Evolutionary conservation across 2,888 invertebrate species (phyloP).

Genomic region (Stenolophus ochropezus): DNA sequence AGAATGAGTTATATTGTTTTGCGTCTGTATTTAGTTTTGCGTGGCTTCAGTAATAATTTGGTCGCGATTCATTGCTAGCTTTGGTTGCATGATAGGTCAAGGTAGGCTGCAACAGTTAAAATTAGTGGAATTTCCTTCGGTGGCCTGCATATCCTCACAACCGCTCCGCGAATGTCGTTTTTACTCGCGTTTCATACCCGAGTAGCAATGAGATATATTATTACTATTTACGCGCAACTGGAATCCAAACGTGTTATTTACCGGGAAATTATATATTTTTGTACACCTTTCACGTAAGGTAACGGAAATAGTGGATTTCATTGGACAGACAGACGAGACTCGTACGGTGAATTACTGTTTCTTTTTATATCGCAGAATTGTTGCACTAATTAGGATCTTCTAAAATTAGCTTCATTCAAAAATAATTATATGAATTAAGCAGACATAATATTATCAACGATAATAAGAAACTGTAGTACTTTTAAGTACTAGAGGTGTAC

Average conservation of each 20-base stretch:
- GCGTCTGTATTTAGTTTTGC: background rate
- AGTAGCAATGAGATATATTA: slow-evolving; percentile 1
- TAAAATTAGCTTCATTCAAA: no score
- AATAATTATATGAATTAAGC: no score
- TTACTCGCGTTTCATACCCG: slow-evolving; percentile 7
- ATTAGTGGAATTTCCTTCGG: slow-evolving; percentile 17
- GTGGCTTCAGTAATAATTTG: slow-evolving; percentile 12
- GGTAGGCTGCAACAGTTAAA: slow-evolving; percentile 12
- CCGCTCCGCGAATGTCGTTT: background rate
- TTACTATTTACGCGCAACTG: slow-evolving; percentile 14
- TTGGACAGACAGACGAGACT: background rate
- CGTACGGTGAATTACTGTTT: background rate
- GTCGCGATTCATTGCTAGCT: slow-evolving; percentile 11
- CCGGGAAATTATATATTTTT: slow-evolving; percentile 27
- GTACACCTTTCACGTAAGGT: slow-evolving; percentile 10
- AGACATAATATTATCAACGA: no score
- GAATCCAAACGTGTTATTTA: slow-evolving; percentile 23
- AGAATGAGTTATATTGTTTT: background rate
- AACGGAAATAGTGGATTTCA: background rate
- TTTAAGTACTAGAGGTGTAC: no score
- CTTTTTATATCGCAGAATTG: no score
- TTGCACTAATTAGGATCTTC: no score
- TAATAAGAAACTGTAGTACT: no score
- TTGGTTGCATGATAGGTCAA: slow-evolving; percentile 36
- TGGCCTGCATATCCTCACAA: background rate